These are phyloP conservation scores for Mongoloraphidia duomilia DNA, from an alignment of 2,888 invertebrate species.

Conservation along the genomic window DNA sequence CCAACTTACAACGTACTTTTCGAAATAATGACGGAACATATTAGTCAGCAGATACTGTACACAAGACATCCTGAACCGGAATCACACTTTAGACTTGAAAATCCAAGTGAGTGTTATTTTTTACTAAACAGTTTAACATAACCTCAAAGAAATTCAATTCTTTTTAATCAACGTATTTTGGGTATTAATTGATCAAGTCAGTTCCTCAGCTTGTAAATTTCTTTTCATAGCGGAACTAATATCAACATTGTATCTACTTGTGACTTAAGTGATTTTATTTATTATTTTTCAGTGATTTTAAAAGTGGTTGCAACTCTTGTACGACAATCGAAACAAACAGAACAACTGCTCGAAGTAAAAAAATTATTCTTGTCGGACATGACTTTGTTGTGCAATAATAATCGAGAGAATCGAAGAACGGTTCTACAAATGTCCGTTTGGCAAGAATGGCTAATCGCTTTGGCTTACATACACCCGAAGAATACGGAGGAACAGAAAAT, in stretches of 20 bases:
- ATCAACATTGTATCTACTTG: background rate
- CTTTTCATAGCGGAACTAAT: no score
- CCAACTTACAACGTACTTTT: conserved; percentile 97
- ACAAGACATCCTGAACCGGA: conserved; percentile 92
- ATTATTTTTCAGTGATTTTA: conserved; percentile 66
- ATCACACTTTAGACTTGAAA: conserved; percentile 86
- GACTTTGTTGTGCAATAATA: conserved; percentile 94
- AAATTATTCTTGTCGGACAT: conserved; percentile 95
- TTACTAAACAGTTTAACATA: background rate
- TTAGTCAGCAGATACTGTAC: conserved; percentile 87
- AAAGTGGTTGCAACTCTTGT: conserved; percentile 97
- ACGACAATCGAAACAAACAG: conserved; percentile 89
- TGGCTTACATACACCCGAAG: conserved; percentile 96
- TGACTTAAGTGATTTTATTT: background rate
- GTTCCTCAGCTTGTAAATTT: no score
- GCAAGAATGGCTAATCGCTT: conserved; percentile 98
- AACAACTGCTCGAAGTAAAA: conserved; percentile 83
- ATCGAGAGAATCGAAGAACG: conserved; percentile 90
- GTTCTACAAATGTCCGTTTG: conserved; percentile 99
- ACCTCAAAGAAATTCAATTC: background rate
- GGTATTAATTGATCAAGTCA: no score
- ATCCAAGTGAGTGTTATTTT: conserved; percentile 62
- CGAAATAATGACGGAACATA: conserved; percentile 96
- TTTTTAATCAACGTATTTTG: conserved; percentile 5
- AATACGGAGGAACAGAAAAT: conserved; percentile 91